A percentile compares a stretch with the other conserved stretches of the same genome.
These are phyloP conservation scores for Potamilus streckersoni DNA, from an alignment of 1,140 invertebrate species.

Conservation along the genomic window DNA sequence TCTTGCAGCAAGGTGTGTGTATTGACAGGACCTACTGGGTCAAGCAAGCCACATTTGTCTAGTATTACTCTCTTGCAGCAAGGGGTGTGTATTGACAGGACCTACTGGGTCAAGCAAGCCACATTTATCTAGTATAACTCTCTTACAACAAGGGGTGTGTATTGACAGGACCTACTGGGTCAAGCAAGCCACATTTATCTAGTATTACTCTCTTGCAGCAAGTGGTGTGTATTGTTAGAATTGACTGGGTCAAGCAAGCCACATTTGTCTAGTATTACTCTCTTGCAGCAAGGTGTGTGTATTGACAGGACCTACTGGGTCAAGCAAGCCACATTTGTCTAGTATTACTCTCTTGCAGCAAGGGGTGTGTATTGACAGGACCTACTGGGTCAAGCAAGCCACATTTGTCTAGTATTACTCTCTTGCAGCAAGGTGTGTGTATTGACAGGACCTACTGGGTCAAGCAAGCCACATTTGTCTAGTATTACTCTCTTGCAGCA, in stretches of 20 bases:
- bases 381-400: no score
- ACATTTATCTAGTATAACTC: conserved; percentile 96
- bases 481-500: conserved; percentile 96
- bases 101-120: conserved; percentile 96
- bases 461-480: conserved; percentile 97
- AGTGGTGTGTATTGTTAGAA: conserved; percentile 94
- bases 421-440: no score
- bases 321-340: no score
- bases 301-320: conserved; percentile 96
- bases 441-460: conserved; percentile 97
- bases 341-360: no score
- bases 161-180: conserved; percentile 95
- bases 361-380: no score
- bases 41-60: conserved; percentile 97
- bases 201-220: conserved; percentile 89
- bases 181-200: conserved; percentile 97
- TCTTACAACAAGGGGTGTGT: conserved; percentile 89
- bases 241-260: conserved; percentile 96
- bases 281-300: conserved; percentile 89
- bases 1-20: conserved; percentile 89
- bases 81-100: conserved; percentile 94
- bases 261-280: conserved; percentile 96
- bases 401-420: no score
- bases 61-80: conserved; percentile 89
- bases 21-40: conserved; percentile 95